phyloP scores from a whole-genome alignment of 2,797 vertebrate genomes.

The Acridotheres tristis region DNA sequence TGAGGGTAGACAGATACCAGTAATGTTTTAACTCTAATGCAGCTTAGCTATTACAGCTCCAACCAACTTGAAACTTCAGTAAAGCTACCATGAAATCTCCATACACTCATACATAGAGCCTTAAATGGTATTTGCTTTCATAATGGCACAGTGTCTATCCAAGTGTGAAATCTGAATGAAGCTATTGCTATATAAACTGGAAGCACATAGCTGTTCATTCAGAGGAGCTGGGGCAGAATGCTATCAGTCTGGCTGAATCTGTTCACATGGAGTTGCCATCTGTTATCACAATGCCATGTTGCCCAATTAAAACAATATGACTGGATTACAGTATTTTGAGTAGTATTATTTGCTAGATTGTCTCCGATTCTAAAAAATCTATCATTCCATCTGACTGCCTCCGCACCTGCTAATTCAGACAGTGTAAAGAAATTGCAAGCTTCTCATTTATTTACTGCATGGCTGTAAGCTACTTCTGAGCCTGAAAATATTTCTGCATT shows the following conservation, averaged over 20 bases:
- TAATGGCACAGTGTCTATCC: constrained; percentile 6
- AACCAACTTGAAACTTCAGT: neutral
- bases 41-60: neutral
- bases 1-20: neutral
- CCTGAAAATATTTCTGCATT: constrained; percentile 48
- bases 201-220: constrained; percentile 15
- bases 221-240: constrained; percentile 69
- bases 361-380: constrained; percentile 31
- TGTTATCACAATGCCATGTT: constrained; percentile 65
- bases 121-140: constrained; percentile 29
- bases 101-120: neutral
- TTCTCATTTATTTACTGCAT: constrained; percentile 37
- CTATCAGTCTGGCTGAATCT: constrained; percentile 67
- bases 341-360: constrained; percentile 44
- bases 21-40: neutral
- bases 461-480: constrained; percentile 14
- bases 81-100: constrained; percentile 14
- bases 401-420: constrained; percentile 33
- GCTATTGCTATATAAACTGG: constrained; percentile 14
- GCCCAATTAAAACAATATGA: constrained; percentile 64
- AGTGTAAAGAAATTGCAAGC: constrained; percentile 7
- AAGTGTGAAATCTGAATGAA: constrained; percentile 57
- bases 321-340: constrained; percentile 53
- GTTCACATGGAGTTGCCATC: constrained; percentile 69
- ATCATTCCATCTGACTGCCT: constrained; percentile 27